Evolutionary conservation across 2,888 invertebrate genomes (phyloP).

Genomic region (Sarcophaga subvicina): DNA sequence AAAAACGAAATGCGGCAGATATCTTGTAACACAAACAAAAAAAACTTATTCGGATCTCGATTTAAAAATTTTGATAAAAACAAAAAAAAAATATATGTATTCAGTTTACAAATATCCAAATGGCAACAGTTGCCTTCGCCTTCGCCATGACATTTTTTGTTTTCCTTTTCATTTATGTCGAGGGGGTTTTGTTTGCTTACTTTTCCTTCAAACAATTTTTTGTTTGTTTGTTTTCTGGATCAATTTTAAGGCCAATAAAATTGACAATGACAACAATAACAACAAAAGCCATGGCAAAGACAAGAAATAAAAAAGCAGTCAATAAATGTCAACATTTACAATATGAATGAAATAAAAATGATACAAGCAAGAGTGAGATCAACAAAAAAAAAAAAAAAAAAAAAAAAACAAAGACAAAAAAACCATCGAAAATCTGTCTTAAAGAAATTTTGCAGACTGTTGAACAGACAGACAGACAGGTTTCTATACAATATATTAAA

Average conservation of each 20-base stretch:
- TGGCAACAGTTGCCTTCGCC: conserved; percentile 55
- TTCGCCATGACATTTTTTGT: conserved; percentile 50
- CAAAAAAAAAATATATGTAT: conserved; percentile 19
- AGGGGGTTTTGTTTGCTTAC: conserved; percentile 21
- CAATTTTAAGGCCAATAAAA: conserved; percentile 6
- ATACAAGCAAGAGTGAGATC: background rate
- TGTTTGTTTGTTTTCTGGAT: too few relatives aligned
- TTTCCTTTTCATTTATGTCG: background rate
- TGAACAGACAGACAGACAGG: background rate
- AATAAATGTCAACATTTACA: conserved; percentile 66
- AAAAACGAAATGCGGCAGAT: conserved; percentile 31
- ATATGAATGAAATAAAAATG: conserved; percentile 32
- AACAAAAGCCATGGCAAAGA: background rate
- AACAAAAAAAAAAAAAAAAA: background rate
- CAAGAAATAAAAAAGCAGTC: conserved; percentile 42
- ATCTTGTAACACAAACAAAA: conserved; percentile 33
- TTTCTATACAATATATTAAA: conserved; percentile 18
- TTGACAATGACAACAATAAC: conserved; percentile 9
- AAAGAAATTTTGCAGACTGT: conserved; percentile 31
- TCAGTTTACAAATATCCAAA: conserved; percentile 32
- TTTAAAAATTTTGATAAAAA: conserved; percentile 37
- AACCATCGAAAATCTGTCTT: conserved; percentile 13
- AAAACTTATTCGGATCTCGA: too few relatives aligned
- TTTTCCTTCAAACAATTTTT: background rate
- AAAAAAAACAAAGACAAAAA: conserved; percentile 9